phyloP scores from a whole-genome alignment of 2,888 invertebrate species.

The Alloplasta piceator region DNA sequence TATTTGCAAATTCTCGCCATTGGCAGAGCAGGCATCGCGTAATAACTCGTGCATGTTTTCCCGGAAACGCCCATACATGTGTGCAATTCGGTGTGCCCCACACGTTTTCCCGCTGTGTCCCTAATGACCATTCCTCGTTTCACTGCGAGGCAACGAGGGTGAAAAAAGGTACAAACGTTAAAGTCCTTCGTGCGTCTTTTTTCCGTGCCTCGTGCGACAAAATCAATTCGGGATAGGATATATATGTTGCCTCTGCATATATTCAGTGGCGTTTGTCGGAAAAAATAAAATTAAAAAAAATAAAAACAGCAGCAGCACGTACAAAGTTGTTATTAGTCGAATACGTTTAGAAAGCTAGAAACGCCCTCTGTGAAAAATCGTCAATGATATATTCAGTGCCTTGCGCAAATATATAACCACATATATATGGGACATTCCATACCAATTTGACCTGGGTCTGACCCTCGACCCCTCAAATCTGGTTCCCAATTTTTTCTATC shows the following conservation, averaged over 20 bases:
- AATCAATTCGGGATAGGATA: constrained; percentile 52
- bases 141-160: constrained; percentile 3
- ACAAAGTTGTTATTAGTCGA: constrained; percentile 20
- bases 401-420: constrained; percentile 8
- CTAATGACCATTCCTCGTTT: constrained; percentile 52
- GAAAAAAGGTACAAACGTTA: not conserved
- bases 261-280: not conserved
- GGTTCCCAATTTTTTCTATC: too few species aligned
- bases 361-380: constrained; percentile 50
- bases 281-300: constrained; percentile 33
- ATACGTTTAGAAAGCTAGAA: constrained; percentile 32
- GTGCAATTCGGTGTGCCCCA: constrained; percentile 8
- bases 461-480: too few species aligned
- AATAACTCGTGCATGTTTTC: constrained; percentile 9
- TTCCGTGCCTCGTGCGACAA: constrained; percentile 46
- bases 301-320: too few species aligned
- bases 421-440: too few species aligned
- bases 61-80: constrained; percentile 9
- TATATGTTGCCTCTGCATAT: not conserved
- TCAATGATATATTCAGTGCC: constrained; percentile 48
- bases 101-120: constrained; percentile 16
- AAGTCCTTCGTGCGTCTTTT: constrained; percentile 9
- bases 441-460: too few species aligned
- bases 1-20: constrained; percentile 11
- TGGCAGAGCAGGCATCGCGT: not conserved